Percentiles rank a stretch among this genome's conserved stretches.
Evolutionary conservation across 2,113 vertebrate species (phyloP).

Genomic region (Probosciger aterrimus): DNA sequence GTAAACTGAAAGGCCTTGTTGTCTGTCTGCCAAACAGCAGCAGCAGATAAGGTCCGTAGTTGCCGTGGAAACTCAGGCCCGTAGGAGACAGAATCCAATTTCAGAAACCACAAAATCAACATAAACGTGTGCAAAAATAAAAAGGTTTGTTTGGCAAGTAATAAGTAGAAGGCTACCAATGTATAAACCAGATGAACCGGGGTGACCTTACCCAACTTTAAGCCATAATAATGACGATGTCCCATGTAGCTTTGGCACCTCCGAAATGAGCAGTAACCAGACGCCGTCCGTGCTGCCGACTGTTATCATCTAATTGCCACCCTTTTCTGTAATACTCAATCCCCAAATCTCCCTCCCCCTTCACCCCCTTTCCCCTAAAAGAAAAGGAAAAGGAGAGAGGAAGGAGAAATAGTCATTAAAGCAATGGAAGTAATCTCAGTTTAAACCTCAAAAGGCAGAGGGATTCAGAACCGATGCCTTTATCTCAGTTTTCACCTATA

Average conservation of each 20-base stretch:
- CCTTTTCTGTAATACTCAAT: not conserved
- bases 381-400: not conserved
- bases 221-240: constrained; percentile 51
- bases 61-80: constrained; percentile 86
- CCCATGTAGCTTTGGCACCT: constrained; percentile 66
- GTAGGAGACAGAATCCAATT: constrained; percentile 94
- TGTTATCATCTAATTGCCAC: constrained; percentile 46
- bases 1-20: constrained; percentile 84
- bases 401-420: not conserved
- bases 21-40: constrained; percentile 84
- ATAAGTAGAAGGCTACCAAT: constrained; percentile 85
- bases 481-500: not conserved
- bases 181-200: constrained; percentile 85
- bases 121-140: constrained; percentile 88
- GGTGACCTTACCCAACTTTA: constrained; percentile 74
- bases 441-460: not conserved
- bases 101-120: constrained; percentile 93
- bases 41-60: constrained; percentile 91
- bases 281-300: not conserved
- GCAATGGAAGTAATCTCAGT: not conserved
- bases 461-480: not conserved
- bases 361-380: not conserved
- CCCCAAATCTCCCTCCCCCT: not conserved
- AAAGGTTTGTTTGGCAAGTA: constrained; percentile 86
- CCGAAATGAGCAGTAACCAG: not conserved